These are phyloP conservation scores for Phyllotis vaccarum DNA, from an alignment of 2,797 vertebrate species.

Conservation along the genomic window DNA sequence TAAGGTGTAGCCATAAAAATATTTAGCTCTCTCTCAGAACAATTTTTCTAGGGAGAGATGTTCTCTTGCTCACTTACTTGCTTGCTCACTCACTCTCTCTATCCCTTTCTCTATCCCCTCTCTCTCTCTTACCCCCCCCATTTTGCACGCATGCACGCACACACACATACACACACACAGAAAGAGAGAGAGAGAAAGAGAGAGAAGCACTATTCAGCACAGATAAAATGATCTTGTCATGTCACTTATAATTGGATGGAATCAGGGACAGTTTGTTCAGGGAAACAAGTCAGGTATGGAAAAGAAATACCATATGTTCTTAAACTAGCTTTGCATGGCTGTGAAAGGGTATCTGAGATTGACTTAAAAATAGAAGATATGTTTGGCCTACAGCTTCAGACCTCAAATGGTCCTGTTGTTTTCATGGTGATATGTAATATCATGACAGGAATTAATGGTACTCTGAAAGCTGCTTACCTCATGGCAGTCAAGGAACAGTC, in stretches of 20 bases:
- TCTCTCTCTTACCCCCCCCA: too few species aligned
- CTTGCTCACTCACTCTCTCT: not conserved
- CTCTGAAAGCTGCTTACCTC: not conserved
- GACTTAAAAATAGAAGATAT: not conserved
- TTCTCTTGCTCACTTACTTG: too few species aligned
- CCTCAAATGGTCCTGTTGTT: not conserved
- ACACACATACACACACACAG: not conserved
- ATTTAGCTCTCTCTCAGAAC: not conserved
- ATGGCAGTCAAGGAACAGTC: too few species aligned
- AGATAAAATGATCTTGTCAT: not conserved
- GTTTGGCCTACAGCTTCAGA: not conserved
- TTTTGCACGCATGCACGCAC: not conserved
- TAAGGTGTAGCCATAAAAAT: not conserved
- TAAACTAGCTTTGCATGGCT: not conserved
- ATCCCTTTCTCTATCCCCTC: not conserved
- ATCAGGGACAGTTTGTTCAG: not conserved
- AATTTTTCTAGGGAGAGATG: not conserved
- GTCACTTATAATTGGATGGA: not conserved
- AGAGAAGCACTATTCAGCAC: not conserved
- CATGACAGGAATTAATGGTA: not conserved
- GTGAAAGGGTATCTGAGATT: not conserved
- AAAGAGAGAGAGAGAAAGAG: not conserved
- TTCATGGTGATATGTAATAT: not conserved
- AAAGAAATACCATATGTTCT: not conserved
- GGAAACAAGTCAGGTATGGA: not conserved